These are phyloP conservation scores for Lepidotrigona ventralis DNA, from an alignment of 1,140 invertebrate genomes.

Conservation along the genomic window DNA sequence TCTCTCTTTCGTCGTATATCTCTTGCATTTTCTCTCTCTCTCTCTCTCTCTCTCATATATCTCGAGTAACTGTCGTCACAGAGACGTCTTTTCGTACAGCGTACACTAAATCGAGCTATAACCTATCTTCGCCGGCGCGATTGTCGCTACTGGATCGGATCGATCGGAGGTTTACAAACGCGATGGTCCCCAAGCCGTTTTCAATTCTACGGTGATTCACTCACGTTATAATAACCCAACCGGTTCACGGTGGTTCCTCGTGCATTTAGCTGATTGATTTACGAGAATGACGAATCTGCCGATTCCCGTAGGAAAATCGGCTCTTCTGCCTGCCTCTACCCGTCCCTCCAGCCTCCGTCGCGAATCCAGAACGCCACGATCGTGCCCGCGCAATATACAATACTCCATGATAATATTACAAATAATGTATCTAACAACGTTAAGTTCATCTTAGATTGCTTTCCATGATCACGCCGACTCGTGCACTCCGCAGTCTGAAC, in stretches of 20 bases:
- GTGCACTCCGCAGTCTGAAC: constrained; percentile 29
- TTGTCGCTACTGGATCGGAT: constrained; percentile 67
- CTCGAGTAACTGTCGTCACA: constrained; percentile 67
- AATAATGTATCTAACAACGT: constrained; percentile 79
- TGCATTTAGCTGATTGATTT: background rate
- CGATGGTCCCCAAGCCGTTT: constrained; percentile 42
- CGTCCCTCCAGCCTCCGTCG: background rate
- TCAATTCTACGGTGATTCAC: background rate
- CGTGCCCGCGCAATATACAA: constrained; percentile 68
- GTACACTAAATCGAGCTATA: constrained; percentile 71
- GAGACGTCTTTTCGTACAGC: constrained; percentile 66
- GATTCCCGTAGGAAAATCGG: background rate
- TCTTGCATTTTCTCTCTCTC: background rate
- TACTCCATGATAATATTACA: constrained; percentile 75
- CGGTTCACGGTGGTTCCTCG: too few species aligned
- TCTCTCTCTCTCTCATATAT: constrained; percentile 21
- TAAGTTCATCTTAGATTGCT: constrained; percentile 78
- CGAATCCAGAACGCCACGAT: constrained; percentile 65
- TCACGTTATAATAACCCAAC: background rate
- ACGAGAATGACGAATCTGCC: constrained; percentile 13
- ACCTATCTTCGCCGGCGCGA: constrained; percentile 60
- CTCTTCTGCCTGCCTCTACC: background rate
- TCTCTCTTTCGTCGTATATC: background rate
- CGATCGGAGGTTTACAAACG: constrained; percentile 32
- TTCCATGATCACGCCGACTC: constrained; percentile 75